A percentile compares a stretch with the other conserved stretches of the same genome.
These are phyloP conservation scores for Brienomyrus longianalis DNA, from an alignment of 2,113 vertebrate species.

Conservation along the genomic window DNA sequence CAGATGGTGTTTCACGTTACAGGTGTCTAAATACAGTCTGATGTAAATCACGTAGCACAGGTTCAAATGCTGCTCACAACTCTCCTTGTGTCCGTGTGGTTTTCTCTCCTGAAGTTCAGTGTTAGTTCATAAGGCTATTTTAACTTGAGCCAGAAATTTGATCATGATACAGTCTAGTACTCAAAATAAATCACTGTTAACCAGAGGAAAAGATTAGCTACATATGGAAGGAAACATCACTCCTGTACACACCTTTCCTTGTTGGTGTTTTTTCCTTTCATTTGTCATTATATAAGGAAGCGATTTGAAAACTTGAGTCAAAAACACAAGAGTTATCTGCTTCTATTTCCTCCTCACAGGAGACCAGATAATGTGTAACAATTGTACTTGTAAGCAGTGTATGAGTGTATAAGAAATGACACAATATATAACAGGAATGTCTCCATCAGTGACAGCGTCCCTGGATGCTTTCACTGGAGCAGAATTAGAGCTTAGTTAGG, in stretches of 20 bases:
- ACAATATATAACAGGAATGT: not conserved
- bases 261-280: not conserved
- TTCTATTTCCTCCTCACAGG: not conserved
- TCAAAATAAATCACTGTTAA: not conserved
- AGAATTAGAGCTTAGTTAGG: not conserved
- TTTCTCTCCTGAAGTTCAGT: not conserved
- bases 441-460: not conserved
- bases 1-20: not conserved
- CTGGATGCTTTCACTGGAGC: not conserved
- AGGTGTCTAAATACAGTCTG: not conserved
- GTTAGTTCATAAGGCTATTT: not conserved
- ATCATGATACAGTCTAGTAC: not conserved
- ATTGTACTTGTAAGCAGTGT: not conserved
- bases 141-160: not conserved
- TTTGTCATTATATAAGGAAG: conserved; percentile 6
- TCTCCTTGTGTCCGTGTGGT: not conserved
- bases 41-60: not conserved
- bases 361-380: not conserved
- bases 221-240: not conserved
- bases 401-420: not conserved
- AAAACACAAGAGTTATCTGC: not conserved
- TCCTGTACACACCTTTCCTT: not conserved
- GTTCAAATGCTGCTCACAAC: not conserved
- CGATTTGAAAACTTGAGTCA: not conserved
- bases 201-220: not conserved